phyloP scores from a whole-genome alignment of 1,140 invertebrate species.

The Ephestia elutella region DNA sequence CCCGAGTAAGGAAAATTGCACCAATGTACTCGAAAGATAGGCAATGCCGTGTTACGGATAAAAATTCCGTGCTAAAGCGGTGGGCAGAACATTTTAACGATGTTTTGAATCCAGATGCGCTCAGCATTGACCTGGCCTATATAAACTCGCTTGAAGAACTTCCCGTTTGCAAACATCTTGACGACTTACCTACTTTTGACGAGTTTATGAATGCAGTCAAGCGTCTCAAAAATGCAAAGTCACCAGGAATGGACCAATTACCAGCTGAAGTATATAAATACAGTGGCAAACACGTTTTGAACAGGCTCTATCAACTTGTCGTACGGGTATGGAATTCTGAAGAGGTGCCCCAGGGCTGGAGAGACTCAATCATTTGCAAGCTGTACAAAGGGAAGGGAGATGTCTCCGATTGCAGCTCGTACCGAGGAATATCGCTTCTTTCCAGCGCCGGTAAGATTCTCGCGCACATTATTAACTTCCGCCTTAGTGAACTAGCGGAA shows the following conservation, averaged over 20 bases:
- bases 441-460: conserved; percentile 23
- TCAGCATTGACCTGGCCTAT: conserved; percentile 13
- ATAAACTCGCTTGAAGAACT: conserved; percentile 10
- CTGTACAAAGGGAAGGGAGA: conserved; percentile 18
- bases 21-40: conserved; percentile 17
- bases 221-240: conserved; percentile 8
- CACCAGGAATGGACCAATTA: conserved; percentile 11
- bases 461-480: conserved; percentile 16
- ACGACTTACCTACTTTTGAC: conserved; percentile 12
- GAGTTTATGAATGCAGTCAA: conserved; percentile 14
- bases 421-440: conserved; percentile 25
- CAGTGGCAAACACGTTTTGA: conserved; percentile 1
- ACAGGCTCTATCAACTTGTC: conserved; percentile 16
- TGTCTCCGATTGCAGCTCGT: conserved; percentile 21
- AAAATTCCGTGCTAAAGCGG: conserved; percentile 10
- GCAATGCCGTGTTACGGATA: conserved; percentile 9
- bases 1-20: conserved; percentile 13
- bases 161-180: conserved; percentile 13
- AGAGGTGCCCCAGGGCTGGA: background rate
- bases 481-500: too few relatives aligned
- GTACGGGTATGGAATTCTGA: conserved; percentile 17
- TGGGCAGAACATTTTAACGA: conserved; percentile 23
- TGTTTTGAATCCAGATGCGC: conserved; percentile 19
- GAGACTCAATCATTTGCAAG: too few relatives aligned
- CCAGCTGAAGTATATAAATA: conserved; percentile 23